phyloP scores from a whole-genome alignment of 2,113 vertebrate species.

The Notechis scutatus region DNA sequence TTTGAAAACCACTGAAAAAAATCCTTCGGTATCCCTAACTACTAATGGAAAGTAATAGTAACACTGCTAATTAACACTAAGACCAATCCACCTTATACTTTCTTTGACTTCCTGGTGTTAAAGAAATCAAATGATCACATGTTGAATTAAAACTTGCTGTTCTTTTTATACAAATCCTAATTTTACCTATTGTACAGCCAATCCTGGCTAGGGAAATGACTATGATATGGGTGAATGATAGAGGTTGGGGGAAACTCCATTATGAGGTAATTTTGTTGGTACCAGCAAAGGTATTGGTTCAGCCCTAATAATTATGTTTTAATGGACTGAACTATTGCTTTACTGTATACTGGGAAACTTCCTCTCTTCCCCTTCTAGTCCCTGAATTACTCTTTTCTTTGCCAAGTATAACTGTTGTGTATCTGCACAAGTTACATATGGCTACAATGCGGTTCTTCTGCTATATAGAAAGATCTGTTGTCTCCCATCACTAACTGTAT shows the following conservation, averaged over 20 bases:
- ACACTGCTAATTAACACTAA: background rate
- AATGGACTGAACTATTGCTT: background rate
- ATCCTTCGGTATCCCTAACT: background rate
- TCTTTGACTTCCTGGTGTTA: background rate
- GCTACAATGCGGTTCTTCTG: background rate
- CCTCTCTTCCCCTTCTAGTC: background rate
- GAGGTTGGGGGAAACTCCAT: background rate
- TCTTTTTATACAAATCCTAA: background rate
- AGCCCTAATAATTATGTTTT: background rate
- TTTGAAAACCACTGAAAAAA: background rate
- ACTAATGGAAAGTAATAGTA: background rate
- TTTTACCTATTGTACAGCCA: background rate
- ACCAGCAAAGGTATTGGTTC: background rate
- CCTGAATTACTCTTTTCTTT: background rate
- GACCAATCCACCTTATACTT: background rate
- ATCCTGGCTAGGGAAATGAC: background rate
- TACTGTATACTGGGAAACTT: background rate
- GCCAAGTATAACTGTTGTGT: background rate
- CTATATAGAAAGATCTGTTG: background rate
- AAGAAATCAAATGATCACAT: background rate
- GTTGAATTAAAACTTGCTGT: background rate
- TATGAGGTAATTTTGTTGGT: background rate
- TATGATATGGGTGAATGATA: background rate
- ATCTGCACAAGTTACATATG: background rate
- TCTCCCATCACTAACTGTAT: background rate